phyloP scores from a whole-genome alignment of 2,113 vertebrate species.

The Brachirus orientalis region DNA sequence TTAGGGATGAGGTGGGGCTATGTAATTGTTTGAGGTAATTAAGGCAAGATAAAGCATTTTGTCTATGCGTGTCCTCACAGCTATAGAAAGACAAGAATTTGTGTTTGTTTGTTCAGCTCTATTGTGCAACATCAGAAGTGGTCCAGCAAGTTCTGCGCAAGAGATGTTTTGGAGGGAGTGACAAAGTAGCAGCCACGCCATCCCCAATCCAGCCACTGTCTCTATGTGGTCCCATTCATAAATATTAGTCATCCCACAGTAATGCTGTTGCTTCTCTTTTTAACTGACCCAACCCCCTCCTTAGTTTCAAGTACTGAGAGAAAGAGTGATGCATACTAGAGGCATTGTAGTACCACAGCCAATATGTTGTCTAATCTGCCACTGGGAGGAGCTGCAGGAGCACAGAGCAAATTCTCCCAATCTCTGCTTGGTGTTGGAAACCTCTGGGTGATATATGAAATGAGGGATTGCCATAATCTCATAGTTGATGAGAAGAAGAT shows the following conservation, averaged over 20 bases:
- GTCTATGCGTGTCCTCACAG: neutral
- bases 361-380: constrained; percentile 9
- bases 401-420: constrained; percentile 3
- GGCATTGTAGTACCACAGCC: neutral
- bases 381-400: constrained; percentile 54
- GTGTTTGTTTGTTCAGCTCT: constrained; percentile 3
- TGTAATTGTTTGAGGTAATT: no score
- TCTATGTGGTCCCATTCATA: constrained; percentile 23
- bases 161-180: constrained; percentile 14
- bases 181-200: neutral
- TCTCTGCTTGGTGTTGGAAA: neutral
- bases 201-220: neutral
- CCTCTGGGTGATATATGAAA: no score
- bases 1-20: no score
- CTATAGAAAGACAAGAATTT: neutral
- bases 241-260: constrained; percentile 29
- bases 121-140: constrained; percentile 28
- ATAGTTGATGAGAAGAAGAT: neutral
- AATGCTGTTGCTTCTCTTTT: constrained; percentile 24
- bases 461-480: neutral
- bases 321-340: constrained; percentile 22
- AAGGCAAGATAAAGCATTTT: neutral
- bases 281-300: neutral
- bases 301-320: neutral
- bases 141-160: constrained; percentile 19